Evolutionary conservation across 35 echinoderm and acorn worm genomes (phyloP).

Genomic region (Ptychodera flava): DNA sequence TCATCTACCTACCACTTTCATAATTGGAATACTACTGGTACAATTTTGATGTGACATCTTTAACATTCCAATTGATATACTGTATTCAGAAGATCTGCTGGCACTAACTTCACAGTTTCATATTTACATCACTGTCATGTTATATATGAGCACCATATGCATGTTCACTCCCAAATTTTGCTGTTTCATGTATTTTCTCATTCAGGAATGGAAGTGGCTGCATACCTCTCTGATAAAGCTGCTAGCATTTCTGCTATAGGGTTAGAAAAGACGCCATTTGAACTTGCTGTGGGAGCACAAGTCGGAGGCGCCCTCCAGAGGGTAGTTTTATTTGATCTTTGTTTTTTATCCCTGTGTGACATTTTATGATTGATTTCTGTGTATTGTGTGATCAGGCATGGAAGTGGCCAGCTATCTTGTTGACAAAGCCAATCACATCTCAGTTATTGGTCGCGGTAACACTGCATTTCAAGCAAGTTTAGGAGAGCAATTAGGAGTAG

Average conservation of each 20-base stretch:
- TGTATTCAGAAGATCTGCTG: too few species aligned
- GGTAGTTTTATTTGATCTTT: constrained; percentile 8
- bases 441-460: constrained; percentile 58
- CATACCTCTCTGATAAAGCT: constrained; percentile 81
- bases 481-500: constrained; percentile 63
- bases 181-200: too few species aligned
- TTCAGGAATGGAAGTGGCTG: constrained; percentile 89
- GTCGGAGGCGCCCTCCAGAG: constrained; percentile 59
- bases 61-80: too few species aligned
- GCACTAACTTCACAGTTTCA: too few species aligned
- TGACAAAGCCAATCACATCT: constrained; percentile 71
- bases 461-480: constrained; percentile 56
- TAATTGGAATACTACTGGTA: too few species aligned
- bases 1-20: too few species aligned
- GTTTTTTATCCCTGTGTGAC: not conserved
- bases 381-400: constrained; percentile 48
- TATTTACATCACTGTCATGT: too few species aligned
- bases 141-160: too few species aligned
- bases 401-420: constrained; percentile 84
- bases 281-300: constrained; percentile 51
- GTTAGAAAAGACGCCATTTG: constrained; percentile 57
- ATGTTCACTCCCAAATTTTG: too few species aligned
- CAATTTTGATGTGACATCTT: too few species aligned
- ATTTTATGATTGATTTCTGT: not conserved
- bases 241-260: constrained; percentile 67